Evolutionary conservation across 2,888 invertebrate species (phyloP), one percentile per base, ranked within the genome.

Genomic region (Protodeltote pygarga): DNA sequence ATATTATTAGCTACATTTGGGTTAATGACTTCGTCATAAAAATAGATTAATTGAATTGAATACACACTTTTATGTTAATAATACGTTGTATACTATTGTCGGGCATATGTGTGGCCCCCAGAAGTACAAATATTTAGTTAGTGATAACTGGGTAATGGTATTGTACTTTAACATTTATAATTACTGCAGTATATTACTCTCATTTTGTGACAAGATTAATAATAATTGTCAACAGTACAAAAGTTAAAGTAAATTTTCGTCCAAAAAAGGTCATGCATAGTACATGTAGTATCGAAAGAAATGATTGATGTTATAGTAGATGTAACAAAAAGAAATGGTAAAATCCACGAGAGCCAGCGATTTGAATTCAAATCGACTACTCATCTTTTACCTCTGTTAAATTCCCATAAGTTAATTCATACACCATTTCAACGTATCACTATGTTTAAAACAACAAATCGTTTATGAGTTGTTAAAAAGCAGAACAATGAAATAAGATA

Each of bases 241-340:
- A 71, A 71, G 74, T 73, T 60, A 72, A 71, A 71, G 74, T 73
- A 49, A 71, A 71, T 68, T 71, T 75, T 72, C 63, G 29, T 74
- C 60, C 68, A 62, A 60, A 65, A 61, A 58, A 51, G 57, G 61
- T 60, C 70, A 62, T 53, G 65, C 57, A 66, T n/a, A n/a, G n/a
- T n/a, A 65, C 52, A 66, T 62, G 51, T 61, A 53, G 40, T 67
- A 60, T 71, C 64, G 63, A 70, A 69, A 71, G 62, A 44, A 66
- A 75, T 79, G 77, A 79, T 79, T 78, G 75, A 79, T 77, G 54
- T 62, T 54, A 46, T 46, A 46, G 45, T 50, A 38, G 5, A 38
- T 41, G n/a, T n/a, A n/a, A n/a, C 21, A 45, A 33, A 34, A 13
- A 14, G 32, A n/a, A n/a, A n/a, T 14, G 54, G 54, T 32, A 23